Evolutionary conservation across 2,888 invertebrate species (phyloP), one percentile per base, ranked within the genome.

Genomic region (Dione vanillae): DNA sequence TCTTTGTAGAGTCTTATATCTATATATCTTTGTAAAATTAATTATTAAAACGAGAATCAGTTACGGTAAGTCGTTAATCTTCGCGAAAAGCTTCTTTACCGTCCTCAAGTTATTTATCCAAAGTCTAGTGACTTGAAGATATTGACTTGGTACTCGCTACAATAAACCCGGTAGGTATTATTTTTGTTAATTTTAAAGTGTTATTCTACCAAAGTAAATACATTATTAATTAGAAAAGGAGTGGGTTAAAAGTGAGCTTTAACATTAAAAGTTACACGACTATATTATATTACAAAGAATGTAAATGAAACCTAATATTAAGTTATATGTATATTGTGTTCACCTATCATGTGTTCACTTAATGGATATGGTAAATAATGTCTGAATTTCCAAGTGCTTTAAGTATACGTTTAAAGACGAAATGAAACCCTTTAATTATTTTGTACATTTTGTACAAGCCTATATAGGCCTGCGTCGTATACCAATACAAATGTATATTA

Each of bases 351-450:
- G n/a, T 5, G 27, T 27, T 27, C 27, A 27, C 35, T 52, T 54
- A 19, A 47, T 56, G 56, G 56, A 47, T 9, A 35, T 10, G 37
- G 45, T 12, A 54, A 67, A 58, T 40, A 67, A 67, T 58, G 40
- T 20, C 49, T 67, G 19, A 47, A 20, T 58, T 67, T 49, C 47
- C 58, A 12, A 41, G 47, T 40, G n/a, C n/a, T n/a, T 59, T 67
- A 49, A 58, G 58, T 58, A 67, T 59, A 67, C 59, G 40, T 67
- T 47, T 40, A 40, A 40, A 35, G 20, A 49, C 16, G 37, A 56
- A 67, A 59, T 47, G 67, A 67, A 58, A 47, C 49, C n/a, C 40
- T 5, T 16, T 67, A 58, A 59, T 67, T 67, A 59, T 27, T 67
- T 51, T 59, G 59, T 59, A 20, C 20, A n/a, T n/a, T n/a, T n/a